Base-by-base conservation (phyloP, 1,140 invertebrate species). In the Drosophila equinoxialis region DNA sequence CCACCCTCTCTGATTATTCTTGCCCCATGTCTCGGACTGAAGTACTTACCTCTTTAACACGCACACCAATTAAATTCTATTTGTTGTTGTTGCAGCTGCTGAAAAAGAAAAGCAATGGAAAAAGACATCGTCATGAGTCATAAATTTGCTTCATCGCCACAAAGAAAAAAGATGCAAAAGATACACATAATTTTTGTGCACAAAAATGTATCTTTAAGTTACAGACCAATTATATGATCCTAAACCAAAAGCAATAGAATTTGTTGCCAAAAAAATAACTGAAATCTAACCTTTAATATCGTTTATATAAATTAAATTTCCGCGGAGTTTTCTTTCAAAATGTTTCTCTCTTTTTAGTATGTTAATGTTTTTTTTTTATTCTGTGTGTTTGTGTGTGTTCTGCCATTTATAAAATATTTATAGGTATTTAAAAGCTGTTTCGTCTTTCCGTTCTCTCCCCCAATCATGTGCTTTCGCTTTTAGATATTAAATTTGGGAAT, bases 31-130 rank as follows among this genome's bases (percentile, higher is more conserved):
- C 17, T 20, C 8, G 8, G 45, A 51, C 57, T 59, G 8, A 37
- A 59, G 70, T 79, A 65, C 72, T 71, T 55, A 82, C 70, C 83
- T 86, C 83, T 82, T 82, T 82, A 85, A 65, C 83, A 86, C 72
- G 83, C 81, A 77, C 77, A 79, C 79, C 79, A 86, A 86, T 86
- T 86, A 81, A 71, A 51, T 57, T 71, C 71, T 61, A 68, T 55
- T 75, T 68, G 73, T 68, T 42, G 63, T 73, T 63, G 60, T 65
- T 65, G 30, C 42, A 77, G 58, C 61, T 65, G 48, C 14, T 51
- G 54, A 48, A 23, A 60, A 45, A 45, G 67, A 65, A 66, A 55
- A 26, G 61, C 45, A 65, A 57, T 33, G 20, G 54, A 76, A 76
- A 30, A 77, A 62, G 60, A 26, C 64, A 75, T 48, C 61, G 37